Conservation (phyloP, 2,113 vertebrate species). For the Pluvialis apricaria region DNA sequence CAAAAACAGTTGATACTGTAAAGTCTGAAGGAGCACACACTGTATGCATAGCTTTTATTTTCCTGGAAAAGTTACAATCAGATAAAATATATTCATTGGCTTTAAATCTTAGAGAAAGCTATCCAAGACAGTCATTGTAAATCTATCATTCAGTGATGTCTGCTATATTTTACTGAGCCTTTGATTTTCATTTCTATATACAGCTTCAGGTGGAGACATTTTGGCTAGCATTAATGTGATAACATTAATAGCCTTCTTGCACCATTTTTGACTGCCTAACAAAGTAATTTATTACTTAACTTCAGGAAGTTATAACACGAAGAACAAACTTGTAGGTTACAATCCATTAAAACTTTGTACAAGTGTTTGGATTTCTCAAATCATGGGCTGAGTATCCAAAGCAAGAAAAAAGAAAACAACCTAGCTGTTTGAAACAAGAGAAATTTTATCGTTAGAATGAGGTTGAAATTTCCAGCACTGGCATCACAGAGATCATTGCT, state of each 20-base stretch:
- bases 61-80: slow-evolving; percentile 67
- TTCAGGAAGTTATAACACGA: slow-evolving; percentile 55
- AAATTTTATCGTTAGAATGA: not conserved
- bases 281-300: slow-evolving; percentile 57
- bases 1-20: slow-evolving; percentile 44
- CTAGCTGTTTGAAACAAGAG: not conserved
- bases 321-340: slow-evolving; percentile 31
- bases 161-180: slow-evolving; percentile 45
- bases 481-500: not conserved
- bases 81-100: slow-evolving; percentile 60
- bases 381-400: not conserved
- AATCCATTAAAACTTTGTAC: slow-evolving; percentile 3
- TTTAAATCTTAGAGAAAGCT: slow-evolving; percentile 30
- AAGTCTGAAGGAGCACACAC: slow-evolving; percentile 23
- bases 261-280: slow-evolving; percentile 45
- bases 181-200: slow-evolving; percentile 59
- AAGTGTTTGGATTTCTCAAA: not conserved
- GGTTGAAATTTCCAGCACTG: not conserved
- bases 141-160: slow-evolving; percentile 55
- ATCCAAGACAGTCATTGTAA: slow-evolving; percentile 52
- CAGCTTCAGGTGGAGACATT: slow-evolving; percentile 62
- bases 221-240: slow-evolving; percentile 21
- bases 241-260: slow-evolving; percentile 44
- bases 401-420: not conserved
- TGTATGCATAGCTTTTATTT: slow-evolving; percentile 43